Percentiles rank a stretch among this genome's conserved stretches.
Evolutionary conservation across 2,797 vertebrate genomes (phyloP).

Genomic region (Lacerta viridis): DNA sequence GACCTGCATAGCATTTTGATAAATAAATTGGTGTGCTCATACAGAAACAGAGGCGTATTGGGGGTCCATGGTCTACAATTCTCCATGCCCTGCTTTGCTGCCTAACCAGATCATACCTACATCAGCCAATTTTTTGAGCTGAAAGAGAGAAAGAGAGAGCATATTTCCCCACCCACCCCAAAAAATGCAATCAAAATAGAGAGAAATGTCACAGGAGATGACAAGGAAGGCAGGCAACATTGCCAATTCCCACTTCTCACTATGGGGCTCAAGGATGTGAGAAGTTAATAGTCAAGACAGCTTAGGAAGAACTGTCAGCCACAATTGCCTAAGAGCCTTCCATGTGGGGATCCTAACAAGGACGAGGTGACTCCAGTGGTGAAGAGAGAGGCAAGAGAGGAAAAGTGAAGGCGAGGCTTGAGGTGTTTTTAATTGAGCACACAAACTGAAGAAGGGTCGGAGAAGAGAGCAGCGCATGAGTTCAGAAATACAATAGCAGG

Average conservation of each 20-base stretch:
- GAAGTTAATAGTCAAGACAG: neutral
- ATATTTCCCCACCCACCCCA: neutral
- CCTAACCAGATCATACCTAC: constrained; percentile 48
- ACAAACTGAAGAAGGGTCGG: neutral
- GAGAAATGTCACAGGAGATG: constrained; percentile 25
- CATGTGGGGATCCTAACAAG: neutral
- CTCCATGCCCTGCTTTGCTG: constrained; percentile 22
- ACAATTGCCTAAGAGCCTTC: neutral
- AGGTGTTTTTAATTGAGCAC: neutral
- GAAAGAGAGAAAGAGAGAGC: neutral
- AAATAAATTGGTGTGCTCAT: neutral
- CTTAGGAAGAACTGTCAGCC: neutral
- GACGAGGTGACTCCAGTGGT: neutral
- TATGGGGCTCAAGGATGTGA: accelerated
- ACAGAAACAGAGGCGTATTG: neutral
- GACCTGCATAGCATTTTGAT: neutral
- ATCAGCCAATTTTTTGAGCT: constrained; percentile 51
- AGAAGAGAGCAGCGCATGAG: neutral
- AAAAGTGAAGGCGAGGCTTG: neutral
- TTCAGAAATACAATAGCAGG: neutral
- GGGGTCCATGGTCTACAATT: neutral
- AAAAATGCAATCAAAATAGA: constrained; percentile 16
- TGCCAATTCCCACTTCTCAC: constrained; percentile 23
- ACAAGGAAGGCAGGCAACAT: constrained; percentile 34
- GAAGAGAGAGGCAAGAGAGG: too few species aligned